Evolutionary conservation across 2,888 invertebrate species (phyloP).

Genomic region (Mythimna vitellina): DNA sequence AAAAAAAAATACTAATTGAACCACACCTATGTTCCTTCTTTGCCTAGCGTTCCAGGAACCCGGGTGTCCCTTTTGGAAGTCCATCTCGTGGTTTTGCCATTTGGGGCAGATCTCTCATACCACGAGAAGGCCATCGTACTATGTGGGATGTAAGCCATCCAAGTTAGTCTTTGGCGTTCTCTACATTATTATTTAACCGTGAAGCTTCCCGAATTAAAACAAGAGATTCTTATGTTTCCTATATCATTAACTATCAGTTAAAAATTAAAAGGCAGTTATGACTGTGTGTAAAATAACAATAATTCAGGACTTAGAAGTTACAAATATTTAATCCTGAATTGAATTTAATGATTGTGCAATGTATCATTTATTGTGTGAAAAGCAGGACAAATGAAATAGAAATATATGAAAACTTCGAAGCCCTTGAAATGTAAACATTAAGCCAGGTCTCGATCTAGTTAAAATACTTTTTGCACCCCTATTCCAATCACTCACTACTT

Average conservation of each 20-base stretch:
- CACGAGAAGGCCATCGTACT: too few species aligned
- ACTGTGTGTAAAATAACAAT: slow-evolving; percentile 11
- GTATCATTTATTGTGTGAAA: not conserved
- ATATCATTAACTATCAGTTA: too few species aligned
- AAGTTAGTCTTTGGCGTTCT: not conserved
- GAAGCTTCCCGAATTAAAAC: not conserved
- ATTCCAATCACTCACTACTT: too few species aligned
- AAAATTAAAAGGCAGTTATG: slow-evolving; percentile 26
- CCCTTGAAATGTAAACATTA: slow-evolving; percentile 6
- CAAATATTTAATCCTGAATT: not conserved
- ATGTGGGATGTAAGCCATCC: too few species aligned
- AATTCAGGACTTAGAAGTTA: slow-evolving; percentile 12
- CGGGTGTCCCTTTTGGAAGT: too few species aligned
- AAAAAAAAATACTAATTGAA: too few species aligned
- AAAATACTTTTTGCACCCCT: not conserved
- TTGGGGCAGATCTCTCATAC: too few species aligned
- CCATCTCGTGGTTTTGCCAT: too few species aligned
- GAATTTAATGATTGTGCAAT: not conserved
- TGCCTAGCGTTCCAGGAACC: too few species aligned
- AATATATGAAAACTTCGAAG: slow-evolving; percentile 22
- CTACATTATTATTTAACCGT: not conserved
- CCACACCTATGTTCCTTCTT: too few species aligned
- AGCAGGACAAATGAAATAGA: not conserved
- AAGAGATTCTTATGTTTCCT: too few species aligned
- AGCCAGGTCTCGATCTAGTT: not conserved